Base-by-base conservation (phyloP, 2,113 vertebrate species). In the Melanocharis versteri region DNA sequence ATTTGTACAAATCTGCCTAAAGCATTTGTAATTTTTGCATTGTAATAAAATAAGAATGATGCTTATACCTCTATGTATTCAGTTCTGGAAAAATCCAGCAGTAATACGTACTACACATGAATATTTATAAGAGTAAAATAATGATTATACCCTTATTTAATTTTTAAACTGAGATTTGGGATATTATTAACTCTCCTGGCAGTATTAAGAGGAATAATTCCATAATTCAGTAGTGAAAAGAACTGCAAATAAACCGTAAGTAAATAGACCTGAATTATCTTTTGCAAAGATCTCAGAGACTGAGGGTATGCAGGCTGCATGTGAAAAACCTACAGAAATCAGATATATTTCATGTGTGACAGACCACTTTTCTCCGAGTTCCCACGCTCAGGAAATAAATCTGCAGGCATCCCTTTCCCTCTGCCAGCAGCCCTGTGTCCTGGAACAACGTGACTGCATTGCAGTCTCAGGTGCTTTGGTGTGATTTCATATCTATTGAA, bases 51-150 rank as follows among this genome's bases (percentile, higher is more conserved):
- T 35, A 76, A 87, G 53, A 91, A 60, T 35, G 42, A 68, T 66
- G 69, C 47, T 81, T 84, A 69, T 15, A 79, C 26, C 19, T 76
- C 31, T 70, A 1, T 66, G 17, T 86, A 66, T 73, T 82, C 11
- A 65, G 68, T 84, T 89, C 61, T 73, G 54, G 53, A 83, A 93
- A 95, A 93, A 71, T 69, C 54, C 17, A 2, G 56, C 57, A 76
- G 31, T 50, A 93, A 47, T 58, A 84, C 16, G 35, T 54, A 88
- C 35, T 65, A 79, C 26, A 58, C 33, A 83, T 85, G 47, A 94
- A 81, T 90, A 97, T 95, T 78, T 83, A 95, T 87, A 28, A 66
- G 81, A 92, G 33, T 13, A 58, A 88, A 88, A 91, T 57, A 94
- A 78, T 47, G 5, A 50, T 76, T 83, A 88, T 44, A 58, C 10